Evolutionary conservation across 2,888 invertebrate genomes (phyloP), one percentile per base, ranked within the genome.

Genomic region (Phengaris arion): DNA sequence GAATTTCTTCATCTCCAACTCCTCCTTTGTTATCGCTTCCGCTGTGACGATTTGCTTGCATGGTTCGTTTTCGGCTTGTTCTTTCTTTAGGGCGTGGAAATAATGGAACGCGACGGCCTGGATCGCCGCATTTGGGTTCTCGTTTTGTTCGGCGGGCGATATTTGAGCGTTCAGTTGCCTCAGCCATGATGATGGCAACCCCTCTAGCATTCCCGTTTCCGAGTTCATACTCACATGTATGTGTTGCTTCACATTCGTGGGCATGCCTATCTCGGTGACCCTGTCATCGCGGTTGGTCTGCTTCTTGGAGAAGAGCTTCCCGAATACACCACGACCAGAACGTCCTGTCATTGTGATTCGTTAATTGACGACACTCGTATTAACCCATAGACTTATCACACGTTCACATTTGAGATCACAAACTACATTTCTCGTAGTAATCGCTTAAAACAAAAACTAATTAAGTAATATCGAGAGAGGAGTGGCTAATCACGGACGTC

Each of bases 91-190:
- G 80, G 97, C 96, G 10, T 97, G 96, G 89, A 97, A 97, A 86
- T 98, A 97, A 86, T 98, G 98, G 85, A 96, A 98, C 84, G 97
- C 97, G 75, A 99, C 95, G 48, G 98, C 99, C 85, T 98, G 97
- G 76, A 98, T 95, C 1, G 98, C 98, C 57, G 98, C 98, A 83
- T 96, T 95, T 3, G 98, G 98, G 91, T 99, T 97, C 83, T 98
- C 96, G 86, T 96, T 95, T 89, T 98, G 98, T 86, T 98, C 98
- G 64, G 96, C 96, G 82, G 96, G 95, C 57, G 97, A 96, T 80
- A 98, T 97, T 86, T 98, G 97, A 15, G 96, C 95, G 83, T 97
- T 96, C 81, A 98, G 94, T 75, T 97, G 94, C 74, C 96, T 93
- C 76, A 96, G 91, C 98, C 98, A 98, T 51, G 97, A 95, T 54